phyloP scores from a whole-genome alignment of 2,797 vertebrate genomes.

The Nothura maculosa region DNA sequence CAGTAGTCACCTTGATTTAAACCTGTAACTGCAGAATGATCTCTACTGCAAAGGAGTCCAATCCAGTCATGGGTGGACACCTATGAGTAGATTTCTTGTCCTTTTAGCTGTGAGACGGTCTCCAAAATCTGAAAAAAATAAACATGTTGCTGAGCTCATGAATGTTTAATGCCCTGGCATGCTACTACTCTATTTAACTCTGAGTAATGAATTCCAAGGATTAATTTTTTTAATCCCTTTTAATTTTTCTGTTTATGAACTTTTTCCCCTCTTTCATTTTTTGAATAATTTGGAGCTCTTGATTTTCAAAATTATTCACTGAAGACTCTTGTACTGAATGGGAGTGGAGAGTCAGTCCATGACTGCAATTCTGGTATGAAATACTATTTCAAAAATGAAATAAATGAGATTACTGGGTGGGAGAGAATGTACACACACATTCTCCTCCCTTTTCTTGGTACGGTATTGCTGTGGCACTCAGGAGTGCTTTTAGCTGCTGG shows the following conservation, averaged over 20 bases:
- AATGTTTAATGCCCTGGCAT: not conserved
- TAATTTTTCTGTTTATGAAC: conserved; percentile 33
- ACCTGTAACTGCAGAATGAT: not conserved
- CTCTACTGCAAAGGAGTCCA: fast-evolving
- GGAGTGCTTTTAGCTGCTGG: not conserved
- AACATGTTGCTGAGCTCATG: not conserved
- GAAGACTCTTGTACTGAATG: not conserved
- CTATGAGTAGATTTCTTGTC: fast-evolving
- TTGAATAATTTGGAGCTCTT: not conserved
- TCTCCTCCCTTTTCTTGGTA: not conserved
- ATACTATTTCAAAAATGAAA: not conserved
- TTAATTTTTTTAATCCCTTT: conserved; percentile 29
- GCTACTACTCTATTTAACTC: conserved; percentile 16
- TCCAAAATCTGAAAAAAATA: not conserved
- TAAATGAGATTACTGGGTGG: not conserved
- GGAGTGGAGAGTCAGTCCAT: not conserved
- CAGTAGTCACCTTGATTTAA: not conserved
- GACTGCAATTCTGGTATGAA: conserved; percentile 9
- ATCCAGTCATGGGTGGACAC: not conserved
- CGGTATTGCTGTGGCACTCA: not conserved
- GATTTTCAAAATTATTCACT: conserved; percentile 11
- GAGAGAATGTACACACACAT: not conserved
- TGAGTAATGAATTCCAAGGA: conserved; percentile 45
- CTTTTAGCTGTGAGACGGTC: not conserved
- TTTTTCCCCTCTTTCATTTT: not conserved